Conservation (phyloP, 2,113 vertebrate species). For the Oryzias celebensis region DNA sequence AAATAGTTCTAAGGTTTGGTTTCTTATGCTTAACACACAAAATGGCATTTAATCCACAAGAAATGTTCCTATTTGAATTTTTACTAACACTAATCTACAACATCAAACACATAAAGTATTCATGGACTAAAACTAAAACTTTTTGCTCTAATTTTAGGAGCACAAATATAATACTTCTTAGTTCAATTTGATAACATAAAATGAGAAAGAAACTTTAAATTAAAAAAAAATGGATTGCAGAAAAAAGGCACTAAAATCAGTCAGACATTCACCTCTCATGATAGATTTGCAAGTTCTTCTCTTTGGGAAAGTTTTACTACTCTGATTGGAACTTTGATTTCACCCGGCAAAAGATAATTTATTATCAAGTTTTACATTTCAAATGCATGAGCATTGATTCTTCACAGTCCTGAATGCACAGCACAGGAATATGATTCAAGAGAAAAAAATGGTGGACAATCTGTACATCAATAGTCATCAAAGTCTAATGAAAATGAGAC, state of each 20-base stretch:
- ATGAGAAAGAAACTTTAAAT: conserved; percentile 3
- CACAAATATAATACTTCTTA: not conserved
- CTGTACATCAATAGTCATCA: conserved; percentile 64
- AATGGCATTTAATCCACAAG: too few species aligned
- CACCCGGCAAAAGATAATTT: conserved; percentile 41
- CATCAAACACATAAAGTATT: not conserved
- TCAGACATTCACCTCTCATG: conserved; percentile 4
- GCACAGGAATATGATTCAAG: conserved; percentile 57
- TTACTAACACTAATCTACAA: too few species aligned
- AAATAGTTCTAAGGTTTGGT: too few species aligned
- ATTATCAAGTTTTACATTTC: conserved; percentile 63
- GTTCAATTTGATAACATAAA: conserved; percentile 11
- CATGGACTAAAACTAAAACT: not conserved
- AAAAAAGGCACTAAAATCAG: conserved; percentile 10
- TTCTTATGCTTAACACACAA: too few species aligned
- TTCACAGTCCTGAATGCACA: conserved; percentile 42
- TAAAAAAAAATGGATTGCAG: not conserved
- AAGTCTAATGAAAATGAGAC: conserved; percentile 37
- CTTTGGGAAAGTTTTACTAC: conserved; percentile 29
- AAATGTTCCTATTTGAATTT: too few species aligned
- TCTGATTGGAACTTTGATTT: conserved; percentile 46
- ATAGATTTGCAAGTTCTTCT: conserved; percentile 27
- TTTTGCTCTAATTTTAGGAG: not conserved
- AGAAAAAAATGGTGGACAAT: conserved; percentile 55
- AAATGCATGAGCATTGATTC: conserved; percentile 69